phyloP scores from a whole-genome alignment of 2,797 vertebrate species.

The Pantherophis vulpinus region DNA sequence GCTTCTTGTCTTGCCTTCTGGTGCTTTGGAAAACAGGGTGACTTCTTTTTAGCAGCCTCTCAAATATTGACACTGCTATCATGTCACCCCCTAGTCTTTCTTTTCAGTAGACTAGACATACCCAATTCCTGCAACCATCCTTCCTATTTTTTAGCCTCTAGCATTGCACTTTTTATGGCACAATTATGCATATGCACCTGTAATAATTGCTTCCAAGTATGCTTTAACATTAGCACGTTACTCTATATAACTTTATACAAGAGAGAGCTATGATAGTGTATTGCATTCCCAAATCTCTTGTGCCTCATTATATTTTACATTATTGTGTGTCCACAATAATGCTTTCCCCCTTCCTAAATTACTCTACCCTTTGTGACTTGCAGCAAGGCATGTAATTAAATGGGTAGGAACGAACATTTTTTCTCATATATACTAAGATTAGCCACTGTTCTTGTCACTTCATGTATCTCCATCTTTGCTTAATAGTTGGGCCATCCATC shows the following conservation, averaged over 20 bases:
- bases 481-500: background rate
- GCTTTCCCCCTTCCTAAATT: background rate
- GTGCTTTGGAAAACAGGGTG: background rate
- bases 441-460: background rate
- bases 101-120: background rate
- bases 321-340: background rate
- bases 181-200: background rate
- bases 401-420: background rate
- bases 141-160: background rate
- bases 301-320: background rate
- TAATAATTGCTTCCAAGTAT: background rate
- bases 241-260: background rate
- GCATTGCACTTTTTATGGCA: background rate
- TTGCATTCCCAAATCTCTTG: background rate
- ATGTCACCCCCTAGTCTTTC: background rate
- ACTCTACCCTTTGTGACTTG: background rate
- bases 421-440: background rate
- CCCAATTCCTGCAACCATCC: background rate
- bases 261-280: background rate
- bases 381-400: background rate
- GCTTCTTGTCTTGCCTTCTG: background rate
- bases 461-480: background rate
- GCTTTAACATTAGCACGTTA: background rate
- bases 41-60: background rate
- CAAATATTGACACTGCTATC: background rate